Conservation (phyloP, 2,113 vertebrate species). For the Thalassarche chlororhynchos region DNA sequence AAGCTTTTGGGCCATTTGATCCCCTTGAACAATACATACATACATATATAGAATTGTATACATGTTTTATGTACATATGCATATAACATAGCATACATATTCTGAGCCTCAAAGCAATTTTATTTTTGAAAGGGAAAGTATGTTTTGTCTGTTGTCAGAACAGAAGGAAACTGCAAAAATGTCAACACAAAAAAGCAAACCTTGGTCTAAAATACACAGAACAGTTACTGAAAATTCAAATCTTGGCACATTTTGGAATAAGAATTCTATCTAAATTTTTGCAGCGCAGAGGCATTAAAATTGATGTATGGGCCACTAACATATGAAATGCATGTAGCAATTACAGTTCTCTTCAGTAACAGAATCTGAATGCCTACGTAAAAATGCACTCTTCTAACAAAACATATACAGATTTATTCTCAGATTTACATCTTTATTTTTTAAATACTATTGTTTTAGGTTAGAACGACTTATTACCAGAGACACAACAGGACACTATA, state of each 20-base stretch:
- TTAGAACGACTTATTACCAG: background rate
- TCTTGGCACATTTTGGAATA: slow-evolving; percentile 41
- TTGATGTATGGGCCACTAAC: slow-evolving; percentile 15
- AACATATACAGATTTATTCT: background rate
- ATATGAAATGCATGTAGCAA: background rate
- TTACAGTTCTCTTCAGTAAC: slow-evolving; percentile 57
- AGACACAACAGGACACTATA: background rate
- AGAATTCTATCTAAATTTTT: slow-evolving; percentile 44
- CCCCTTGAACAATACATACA: background rate
- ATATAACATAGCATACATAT: background rate
- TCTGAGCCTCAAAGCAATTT: background rate
- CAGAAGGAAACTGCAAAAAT: background rate
- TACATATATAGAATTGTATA: background rate
- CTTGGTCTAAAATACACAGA: background rate
- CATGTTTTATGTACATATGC: background rate
- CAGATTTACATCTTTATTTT: background rate
- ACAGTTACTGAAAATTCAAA: slow-evolving; percentile 31
- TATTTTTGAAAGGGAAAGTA: background rate
- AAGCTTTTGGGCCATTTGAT: background rate
- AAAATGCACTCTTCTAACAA: slow-evolving; percentile 1
- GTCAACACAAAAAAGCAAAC: background rate
- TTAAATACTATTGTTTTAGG: background rate
- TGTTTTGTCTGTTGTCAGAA: background rate
- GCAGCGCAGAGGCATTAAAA: slow-evolving; percentile 9
- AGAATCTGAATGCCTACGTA: background rate